Evolutionary conservation across 92 coral and sea anemone species (phyloP).

Genomic region (Porites cylindrica): DNA sequence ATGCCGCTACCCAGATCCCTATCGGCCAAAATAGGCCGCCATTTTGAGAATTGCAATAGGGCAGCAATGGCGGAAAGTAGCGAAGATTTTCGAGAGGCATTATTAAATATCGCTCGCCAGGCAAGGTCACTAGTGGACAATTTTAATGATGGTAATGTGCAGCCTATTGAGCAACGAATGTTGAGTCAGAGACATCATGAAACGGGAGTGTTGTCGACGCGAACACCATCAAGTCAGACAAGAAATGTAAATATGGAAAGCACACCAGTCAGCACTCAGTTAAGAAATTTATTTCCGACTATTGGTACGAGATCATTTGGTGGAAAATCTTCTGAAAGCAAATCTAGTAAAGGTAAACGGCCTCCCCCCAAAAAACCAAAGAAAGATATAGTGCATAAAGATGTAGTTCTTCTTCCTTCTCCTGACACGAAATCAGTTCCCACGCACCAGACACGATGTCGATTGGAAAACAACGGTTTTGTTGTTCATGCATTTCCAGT

Average conservation of each 20-base stretch:
- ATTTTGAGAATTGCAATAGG: too few relatives aligned
- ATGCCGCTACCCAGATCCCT: too few relatives aligned
- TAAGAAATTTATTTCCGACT: slow-evolving; percentile 63
- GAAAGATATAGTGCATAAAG: slow-evolving; percentile 59
- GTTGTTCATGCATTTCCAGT: slow-evolving; percentile 60
- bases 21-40: too few relatives aligned
- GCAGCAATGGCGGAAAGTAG: slow-evolving; percentile 3
- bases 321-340: slow-evolving; percentile 20
- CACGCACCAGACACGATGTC: slow-evolving; percentile 64
- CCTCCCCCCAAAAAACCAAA: slow-evolving; percentile 51
- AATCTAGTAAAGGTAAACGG: slow-evolving; percentile 46
- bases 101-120: slow-evolving; percentile 63
- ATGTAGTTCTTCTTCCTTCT: slow-evolving; percentile 60
- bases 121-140: slow-evolving; percentile 57
- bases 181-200: slow-evolving; percentile 26
- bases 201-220: slow-evolving; percentile 16
- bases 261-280: slow-evolving; percentile 45
- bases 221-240: slow-evolving; percentile 29
- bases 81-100: slow-evolving; percentile 47
- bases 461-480: slow-evolving; percentile 54
- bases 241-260: slow-evolving; percentile 25
- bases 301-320: slow-evolving; percentile 50
- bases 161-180: slow-evolving; percentile 56
- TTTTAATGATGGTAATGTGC: slow-evolving; percentile 36
- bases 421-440: slow-evolving; percentile 56